Evolutionary conservation across 2,888 invertebrate genomes (phyloP).

Genomic region (Tachina lurida): DNA sequence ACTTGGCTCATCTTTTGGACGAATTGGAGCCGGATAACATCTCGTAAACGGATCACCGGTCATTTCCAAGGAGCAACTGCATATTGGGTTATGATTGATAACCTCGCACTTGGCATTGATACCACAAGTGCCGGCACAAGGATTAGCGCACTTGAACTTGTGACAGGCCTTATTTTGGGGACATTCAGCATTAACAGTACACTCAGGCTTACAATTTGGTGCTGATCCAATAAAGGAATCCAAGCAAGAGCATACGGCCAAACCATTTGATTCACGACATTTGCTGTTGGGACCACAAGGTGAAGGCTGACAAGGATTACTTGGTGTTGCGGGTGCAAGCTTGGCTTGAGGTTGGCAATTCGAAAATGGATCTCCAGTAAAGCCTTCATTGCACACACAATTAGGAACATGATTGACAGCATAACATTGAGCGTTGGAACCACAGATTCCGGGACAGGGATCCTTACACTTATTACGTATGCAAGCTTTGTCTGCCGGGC

Average conservation of each 20-base stretch:
- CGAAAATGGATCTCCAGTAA: constrained; percentile 89
- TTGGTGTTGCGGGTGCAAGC: constrained; percentile 74
- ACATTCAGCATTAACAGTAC: constrained; percentile 92
- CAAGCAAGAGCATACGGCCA: constrained; percentile 91
- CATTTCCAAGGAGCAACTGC: constrained; percentile 88
- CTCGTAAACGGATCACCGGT: constrained; percentile 92
- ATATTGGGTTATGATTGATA: constrained; percentile 92
- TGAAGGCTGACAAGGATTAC: constrained; percentile 88
- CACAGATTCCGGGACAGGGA: constrained; percentile 94
- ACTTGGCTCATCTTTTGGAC: constrained; percentile 76
- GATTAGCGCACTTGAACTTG: constrained; percentile 91
- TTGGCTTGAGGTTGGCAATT: constrained; percentile 83
- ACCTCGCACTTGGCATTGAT: constrained; percentile 90
- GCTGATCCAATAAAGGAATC: constrained; percentile 89
- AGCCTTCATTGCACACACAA: constrained; percentile 89
- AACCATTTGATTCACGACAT: constrained; percentile 88
- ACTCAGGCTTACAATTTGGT: constrained; percentile 92
- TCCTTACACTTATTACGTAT: constrained; percentile 92
- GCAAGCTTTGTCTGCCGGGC: constrained; percentile 91
- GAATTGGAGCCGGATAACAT: constrained; percentile 85
- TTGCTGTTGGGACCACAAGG: constrained; percentile 93
- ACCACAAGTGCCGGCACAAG: constrained; percentile 92
- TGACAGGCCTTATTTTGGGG: constrained; percentile 90
- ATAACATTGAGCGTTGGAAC: constrained; percentile 91
- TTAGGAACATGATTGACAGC: constrained; percentile 94